Evolutionary conservation across 1,140 invertebrate genomes (phyloP), one percentile per base, ranked within the genome.

Genomic region (Nasonia giraulti): DNA sequence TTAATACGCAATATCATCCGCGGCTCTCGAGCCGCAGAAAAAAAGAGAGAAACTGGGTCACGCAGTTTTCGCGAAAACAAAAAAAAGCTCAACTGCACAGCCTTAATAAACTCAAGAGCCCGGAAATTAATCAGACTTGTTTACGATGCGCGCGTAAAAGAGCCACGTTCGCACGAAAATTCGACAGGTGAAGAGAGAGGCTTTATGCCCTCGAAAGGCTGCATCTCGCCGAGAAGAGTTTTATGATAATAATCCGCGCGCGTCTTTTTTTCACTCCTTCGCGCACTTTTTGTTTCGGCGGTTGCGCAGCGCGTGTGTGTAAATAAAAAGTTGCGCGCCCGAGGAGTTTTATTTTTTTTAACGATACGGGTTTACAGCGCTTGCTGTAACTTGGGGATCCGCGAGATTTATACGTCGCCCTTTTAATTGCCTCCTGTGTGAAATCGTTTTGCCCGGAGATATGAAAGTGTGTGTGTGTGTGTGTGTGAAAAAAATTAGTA

Each of bases 121-220:
- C 11, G 50, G n/a, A 20, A 31, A 78, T 78, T 66, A 66, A 66
- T 78, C 44, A 76, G 47, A 62, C 76, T 66, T 78, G 50, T 66
- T 66, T 78, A 78, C 31, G 76, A 37, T 20, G 76, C 31, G 27
- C 17, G 12, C 44, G 17, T n/a, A 55, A 55, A 17, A 44, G 27
- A 76, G 5, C 12, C 7, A 1, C 17, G 73, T 20, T 33, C 33
- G 17, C 6, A 0, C 5, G 75, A 27, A 77, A 47, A 11, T 78
- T 78, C 76, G 47, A 78, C 47, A 78, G 50, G 23, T 62, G 6
- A 66, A 66, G 23, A 23, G 40, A 44, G 40, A 50, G 47, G 17
- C 27, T 62, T 78, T 33, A 78, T 78, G n/a, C 10, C 27, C 76
- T 66, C 50, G 40, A 50, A 76, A 3, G n/a, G n/a, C 31, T 50